Evolutionary conservation across 2,888 invertebrate genomes (phyloP).

Genomic region (Metellina segmentata): DNA sequence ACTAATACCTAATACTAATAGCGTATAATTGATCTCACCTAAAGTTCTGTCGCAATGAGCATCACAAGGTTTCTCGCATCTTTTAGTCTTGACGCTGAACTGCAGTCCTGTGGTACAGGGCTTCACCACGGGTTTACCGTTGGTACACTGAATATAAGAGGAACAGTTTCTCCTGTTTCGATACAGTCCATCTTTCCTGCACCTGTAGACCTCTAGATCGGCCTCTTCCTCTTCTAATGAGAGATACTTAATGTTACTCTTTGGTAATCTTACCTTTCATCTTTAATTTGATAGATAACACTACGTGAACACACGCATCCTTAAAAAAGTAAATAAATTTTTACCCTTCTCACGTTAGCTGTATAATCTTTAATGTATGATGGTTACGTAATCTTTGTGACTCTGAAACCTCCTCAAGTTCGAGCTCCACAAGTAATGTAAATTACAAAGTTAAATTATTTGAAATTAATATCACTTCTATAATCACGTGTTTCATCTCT

Average conservation of each 20-base stretch:
- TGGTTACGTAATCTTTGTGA: too few species aligned
- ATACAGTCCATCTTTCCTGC: conserved; percentile 7
- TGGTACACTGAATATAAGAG: conserved; percentile 19
- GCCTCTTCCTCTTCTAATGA: not conserved
- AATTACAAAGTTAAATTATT: too few species aligned
- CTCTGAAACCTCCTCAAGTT: too few species aligned
- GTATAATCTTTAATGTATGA: too few species aligned
- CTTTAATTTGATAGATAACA: not conserved
- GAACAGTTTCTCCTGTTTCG: conserved; percentile 2
- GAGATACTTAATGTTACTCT: not conserved
- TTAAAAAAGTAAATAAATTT: too few species aligned
- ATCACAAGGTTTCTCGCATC: conserved; percentile 29
- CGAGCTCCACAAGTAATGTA: too few species aligned
- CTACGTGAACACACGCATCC: not conserved
- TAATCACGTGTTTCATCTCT: too few species aligned
- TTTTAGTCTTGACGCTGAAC: conserved; percentile 5
- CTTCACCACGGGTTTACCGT: not conserved
- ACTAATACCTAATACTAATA: too few species aligned
- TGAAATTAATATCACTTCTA: too few species aligned
- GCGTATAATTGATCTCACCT: not conserved
- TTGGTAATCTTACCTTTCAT: not conserved
- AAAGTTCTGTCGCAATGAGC: conserved; percentile 6
- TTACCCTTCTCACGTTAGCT: too few species aligned
- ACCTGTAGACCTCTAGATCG: not conserved
- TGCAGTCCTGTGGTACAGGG: conserved; percentile 17